phyloP scores from a whole-genome alignment of 1,140 invertebrate species.

The Anthonomus grandis region DNA sequence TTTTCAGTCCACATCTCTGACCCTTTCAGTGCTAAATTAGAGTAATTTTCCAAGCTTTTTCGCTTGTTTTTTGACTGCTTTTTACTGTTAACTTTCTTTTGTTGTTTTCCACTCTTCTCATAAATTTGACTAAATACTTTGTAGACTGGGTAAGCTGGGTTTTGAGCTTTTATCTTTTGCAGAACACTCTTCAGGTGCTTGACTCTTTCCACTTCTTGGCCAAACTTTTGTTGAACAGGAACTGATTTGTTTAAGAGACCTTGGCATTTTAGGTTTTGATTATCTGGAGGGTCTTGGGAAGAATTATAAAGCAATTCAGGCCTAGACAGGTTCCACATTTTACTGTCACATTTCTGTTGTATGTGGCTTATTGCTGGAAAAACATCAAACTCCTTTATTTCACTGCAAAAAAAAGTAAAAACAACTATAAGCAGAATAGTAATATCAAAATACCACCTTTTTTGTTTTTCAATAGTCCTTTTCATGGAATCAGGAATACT shows the following conservation, averaged over 20 bases:
- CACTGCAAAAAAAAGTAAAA: conserved; percentile 29
- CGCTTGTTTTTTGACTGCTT: conserved; percentile 43
- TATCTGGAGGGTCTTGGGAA: background rate
- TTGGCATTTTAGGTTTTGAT: conserved; percentile 15
- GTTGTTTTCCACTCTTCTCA: conserved; percentile 46
- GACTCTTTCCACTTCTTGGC: conserved; percentile 27
- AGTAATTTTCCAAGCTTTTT: conserved; percentile 45
- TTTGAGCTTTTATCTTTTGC: conserved; percentile 50
- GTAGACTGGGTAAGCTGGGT: conserved; percentile 55
- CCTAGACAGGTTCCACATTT: conserved; percentile 35
- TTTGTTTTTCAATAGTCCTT: conserved; percentile 50
- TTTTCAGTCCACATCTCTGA: conserved; percentile 65
- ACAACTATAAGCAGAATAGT: conserved; percentile 1
- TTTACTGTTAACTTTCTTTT: conserved; percentile 46
- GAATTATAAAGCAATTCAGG: background rate
- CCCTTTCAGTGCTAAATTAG: conserved; percentile 29
- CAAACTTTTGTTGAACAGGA: conserved; percentile 18
- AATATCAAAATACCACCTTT: conserved; percentile 31
- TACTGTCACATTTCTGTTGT: conserved; percentile 46
- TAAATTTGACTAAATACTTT: conserved; percentile 52
- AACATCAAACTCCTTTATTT: conserved; percentile 46
- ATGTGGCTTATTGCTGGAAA: conserved; percentile 57
- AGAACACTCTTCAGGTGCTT: conserved; percentile 42
- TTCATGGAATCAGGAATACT: conserved; percentile 57
- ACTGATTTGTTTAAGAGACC: conserved; percentile 13